Evolutionary conservation across 2,113 vertebrate species (phyloP), one percentile per base, ranked within the genome.

Genomic region (Engystomops pustulosus): DNA sequence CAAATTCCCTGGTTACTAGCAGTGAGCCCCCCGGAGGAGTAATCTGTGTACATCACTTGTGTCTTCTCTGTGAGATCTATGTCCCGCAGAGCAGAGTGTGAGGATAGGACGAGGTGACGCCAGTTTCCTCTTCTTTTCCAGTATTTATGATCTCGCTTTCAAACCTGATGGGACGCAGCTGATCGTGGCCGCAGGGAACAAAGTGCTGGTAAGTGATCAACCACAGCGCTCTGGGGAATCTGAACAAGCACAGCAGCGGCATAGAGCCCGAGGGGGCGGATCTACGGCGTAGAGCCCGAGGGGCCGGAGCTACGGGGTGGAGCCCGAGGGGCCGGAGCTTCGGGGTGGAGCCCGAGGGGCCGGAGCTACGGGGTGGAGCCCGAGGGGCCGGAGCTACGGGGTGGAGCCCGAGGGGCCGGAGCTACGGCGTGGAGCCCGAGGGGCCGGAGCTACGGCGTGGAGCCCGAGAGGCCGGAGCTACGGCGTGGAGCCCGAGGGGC

Each of bases 151-250:
- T 81, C 92, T 99, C 18, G 96, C 97, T 0, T 99, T 99, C 92
- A 98, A 97, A 86, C 98, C 98, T 2, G 98, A 99, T 88, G 98
- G 98, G 87, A 97, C 92, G 49, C 98, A 99, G n/a, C 89, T 99
- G 86, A 97, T 99, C 86, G 93, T 99, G 85, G 97, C 98, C 88
- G 95, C 98, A 72, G 98, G 98, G 87, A 96, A 95, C 84, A 94
- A 95, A 86, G 95, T 99, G 86, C 91, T 99, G 95, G 98, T 99
- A 94, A 85, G 94, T 86, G 47, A 41, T 41, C 38, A 41, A 8
- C 8, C 4, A 41, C 38, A 41, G 38, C n/a, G n/a, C n/a, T n/a
- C n/a, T n/a, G n/a, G n/a, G n/a, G n/a, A n/a, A n/a, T n/a, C n/a
- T n/a, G 18, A 20, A 20, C 53, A 60, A 60, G 55, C 4, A 60